Conservation (phyloP, 23 tunicate genomes). For the Trididemnum clinides region DNA sequence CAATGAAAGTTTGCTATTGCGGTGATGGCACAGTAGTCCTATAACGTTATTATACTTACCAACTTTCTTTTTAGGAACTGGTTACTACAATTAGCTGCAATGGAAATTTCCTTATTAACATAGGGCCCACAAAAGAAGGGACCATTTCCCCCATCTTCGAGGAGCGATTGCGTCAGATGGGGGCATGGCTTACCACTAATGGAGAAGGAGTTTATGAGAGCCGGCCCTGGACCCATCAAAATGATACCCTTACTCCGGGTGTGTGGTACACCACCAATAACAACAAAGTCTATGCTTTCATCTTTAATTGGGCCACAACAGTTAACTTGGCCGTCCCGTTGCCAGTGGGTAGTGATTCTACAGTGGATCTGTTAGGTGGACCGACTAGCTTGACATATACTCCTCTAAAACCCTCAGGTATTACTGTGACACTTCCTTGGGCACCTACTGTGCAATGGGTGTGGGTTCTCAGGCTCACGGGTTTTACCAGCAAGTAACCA, state of each 20-base stretch:
- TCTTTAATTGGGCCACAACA: slow-evolving; percentile 58
- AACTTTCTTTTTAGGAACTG: slow-evolving; percentile 32
- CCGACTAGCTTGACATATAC: slow-evolving; percentile 19
- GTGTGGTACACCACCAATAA: slow-evolving; percentile 49
- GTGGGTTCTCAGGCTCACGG: slow-evolving; percentile 22
- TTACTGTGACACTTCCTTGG: slow-evolving; percentile 28
- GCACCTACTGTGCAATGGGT: slow-evolving; percentile 7
- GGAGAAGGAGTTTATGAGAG: slow-evolving; percentile 74
- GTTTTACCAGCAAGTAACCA: slow-evolving; percentile 13
- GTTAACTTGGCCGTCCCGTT: slow-evolving; percentile 37
- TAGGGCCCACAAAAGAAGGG: slow-evolving; percentile 82
- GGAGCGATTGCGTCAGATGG: slow-evolving; percentile 73
- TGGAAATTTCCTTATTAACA: slow-evolving; percentile 72
- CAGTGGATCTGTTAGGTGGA: slow-evolving; percentile 54
- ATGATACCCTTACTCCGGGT: slow-evolving; percentile 50
- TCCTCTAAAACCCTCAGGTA: slow-evolving; percentile 40
- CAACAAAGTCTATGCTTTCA: slow-evolving; percentile 10
- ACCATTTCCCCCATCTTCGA: slow-evolving; percentile 60
- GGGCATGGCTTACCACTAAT: slow-evolving; percentile 58
- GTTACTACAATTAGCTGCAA: slow-evolving; percentile 74
- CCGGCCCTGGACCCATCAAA: slow-evolving; percentile 79
- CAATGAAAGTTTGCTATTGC: no score
- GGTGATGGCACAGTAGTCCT: no score
- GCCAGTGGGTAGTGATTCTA: slow-evolving; percentile 21
- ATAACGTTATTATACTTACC: no score